A percentile compares a stretch with the other conserved stretches of the same genome.
Conservation (phyloP, 2,888 invertebrate genomes). For the Halictus ligatus region DNA sequence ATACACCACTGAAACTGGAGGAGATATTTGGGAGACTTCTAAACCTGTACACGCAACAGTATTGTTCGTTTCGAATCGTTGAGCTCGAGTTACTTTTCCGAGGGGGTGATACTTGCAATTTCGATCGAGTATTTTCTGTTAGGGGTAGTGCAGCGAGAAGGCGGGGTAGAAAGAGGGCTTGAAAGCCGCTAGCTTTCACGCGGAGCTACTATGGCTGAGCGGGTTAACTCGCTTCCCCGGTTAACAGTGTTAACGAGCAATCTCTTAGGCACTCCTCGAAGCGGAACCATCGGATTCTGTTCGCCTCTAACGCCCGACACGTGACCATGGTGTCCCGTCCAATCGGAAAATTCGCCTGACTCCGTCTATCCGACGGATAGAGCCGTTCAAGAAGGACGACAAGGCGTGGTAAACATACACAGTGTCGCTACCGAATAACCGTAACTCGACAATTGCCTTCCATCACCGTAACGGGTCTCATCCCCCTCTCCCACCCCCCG, state of each 20-base stretch:
- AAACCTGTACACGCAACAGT: background rate
- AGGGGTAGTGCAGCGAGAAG: background rate
- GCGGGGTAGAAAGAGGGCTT: background rate
- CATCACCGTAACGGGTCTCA: slow-evolving; percentile 43
- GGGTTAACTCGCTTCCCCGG: slow-evolving; percentile 12
- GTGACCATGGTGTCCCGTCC: background rate
- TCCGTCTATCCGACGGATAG: background rate
- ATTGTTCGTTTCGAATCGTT: background rate
- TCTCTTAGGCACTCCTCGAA: slow-evolving; percentile 16
- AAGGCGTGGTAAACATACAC: slow-evolving; percentile 31
- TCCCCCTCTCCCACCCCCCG: background rate
- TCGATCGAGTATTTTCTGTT: background rate
- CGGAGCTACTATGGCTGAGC: background rate
- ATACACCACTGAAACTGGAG: background rate
- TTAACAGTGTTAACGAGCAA: slow-evolving; percentile 16
- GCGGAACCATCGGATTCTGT: slow-evolving; percentile 16
- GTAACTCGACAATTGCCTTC: slow-evolving; percentile 44
- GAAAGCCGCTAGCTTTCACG: background rate
- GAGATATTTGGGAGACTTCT: background rate
- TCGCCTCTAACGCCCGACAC: background rate
- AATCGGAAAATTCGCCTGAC: slow-evolving; percentile 8
- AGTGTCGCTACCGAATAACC: slow-evolving; percentile 38
- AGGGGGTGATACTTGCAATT: background rate
- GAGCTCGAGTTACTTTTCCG: background rate
- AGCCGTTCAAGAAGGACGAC: slow-evolving; percentile 1